phyloP scores from a whole-genome alignment of 2,797 vertebrate species.

The Tolypeutes matacus region DNA sequence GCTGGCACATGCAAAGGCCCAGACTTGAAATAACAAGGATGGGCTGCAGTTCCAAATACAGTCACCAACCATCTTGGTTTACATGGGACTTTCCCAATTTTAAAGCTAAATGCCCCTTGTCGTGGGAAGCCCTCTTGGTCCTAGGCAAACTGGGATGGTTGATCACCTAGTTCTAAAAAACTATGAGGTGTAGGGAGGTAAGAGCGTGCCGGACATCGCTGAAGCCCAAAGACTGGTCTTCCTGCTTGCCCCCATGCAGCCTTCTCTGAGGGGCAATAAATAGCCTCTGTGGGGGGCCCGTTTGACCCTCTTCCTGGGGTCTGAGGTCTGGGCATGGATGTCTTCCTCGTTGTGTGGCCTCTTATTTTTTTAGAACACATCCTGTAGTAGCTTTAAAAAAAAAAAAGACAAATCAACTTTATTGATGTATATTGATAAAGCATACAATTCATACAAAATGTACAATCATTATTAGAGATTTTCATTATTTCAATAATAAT shows the following conservation, averaged over 20 bases:
- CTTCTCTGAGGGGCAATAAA: background rate
- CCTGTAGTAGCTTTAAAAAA: too few species aligned
- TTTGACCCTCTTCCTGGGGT: background rate
- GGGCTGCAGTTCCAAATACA: background rate
- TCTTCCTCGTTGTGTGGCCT: background rate
- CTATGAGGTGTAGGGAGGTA: background rate
- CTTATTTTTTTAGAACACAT: background rate
- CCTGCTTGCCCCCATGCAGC: background rate
- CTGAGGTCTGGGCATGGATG: too few species aligned
- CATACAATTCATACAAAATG: too few species aligned
- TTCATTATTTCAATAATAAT: too few species aligned
- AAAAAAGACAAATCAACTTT: too few species aligned
- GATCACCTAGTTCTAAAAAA: background rate
- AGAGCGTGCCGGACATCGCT: fast-evolving
- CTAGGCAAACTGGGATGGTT: too few species aligned
- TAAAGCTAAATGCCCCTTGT: background rate
- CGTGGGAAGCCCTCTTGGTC: background rate
- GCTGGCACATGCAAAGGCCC: background rate
- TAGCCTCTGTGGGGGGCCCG: background rate
- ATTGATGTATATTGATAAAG: background rate
- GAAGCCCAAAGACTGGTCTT: background rate
- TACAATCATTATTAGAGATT: too few species aligned
- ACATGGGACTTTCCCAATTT: background rate
- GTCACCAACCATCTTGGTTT: too few species aligned
- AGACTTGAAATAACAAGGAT: background rate